Percentiles rank a stretch among this genome's conserved stretches.
phyloP scores from a whole-genome alignment of 2,888 invertebrate species.

The Resseliella maxima region DNA sequence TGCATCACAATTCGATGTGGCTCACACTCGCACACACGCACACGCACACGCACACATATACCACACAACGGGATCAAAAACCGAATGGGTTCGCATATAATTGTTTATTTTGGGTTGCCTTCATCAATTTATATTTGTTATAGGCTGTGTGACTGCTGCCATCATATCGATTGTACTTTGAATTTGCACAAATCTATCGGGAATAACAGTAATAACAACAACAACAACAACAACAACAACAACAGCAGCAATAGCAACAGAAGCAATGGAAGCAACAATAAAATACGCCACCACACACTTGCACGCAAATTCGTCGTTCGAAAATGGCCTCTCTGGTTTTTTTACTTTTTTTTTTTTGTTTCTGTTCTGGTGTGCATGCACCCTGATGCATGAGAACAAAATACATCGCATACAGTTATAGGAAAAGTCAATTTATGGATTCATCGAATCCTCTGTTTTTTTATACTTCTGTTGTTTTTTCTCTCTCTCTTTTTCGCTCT shows the following conservation, averaged over 20 bases:
- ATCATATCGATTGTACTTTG: slow-evolving; percentile 45
- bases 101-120: slow-evolving; percentile 20
- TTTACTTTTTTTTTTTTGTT: not conserved
- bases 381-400: not conserved
- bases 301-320: not conserved
- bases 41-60: too few species aligned
- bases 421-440: slow-evolving; percentile 35
- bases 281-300: not conserved
- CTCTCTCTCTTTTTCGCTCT: not conserved
- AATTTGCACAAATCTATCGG: not conserved
- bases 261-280: too few species aligned
- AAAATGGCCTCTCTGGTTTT: not conserved
- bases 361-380: not conserved
- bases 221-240: not conserved
- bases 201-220: not conserved
- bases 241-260: not conserved
- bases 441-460: not conserved
- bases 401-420: not conserved
- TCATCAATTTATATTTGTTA: slow-evolving; percentile 15
- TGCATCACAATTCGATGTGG: not conserved
- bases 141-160: not conserved
- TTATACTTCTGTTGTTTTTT: not conserved
- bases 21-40: too few species aligned
- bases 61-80: not conserved
- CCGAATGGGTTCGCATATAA: not conserved